phyloP scores from a whole-genome alignment of 2,888 invertebrate genomes.

The Diadromus collaris region DNA sequence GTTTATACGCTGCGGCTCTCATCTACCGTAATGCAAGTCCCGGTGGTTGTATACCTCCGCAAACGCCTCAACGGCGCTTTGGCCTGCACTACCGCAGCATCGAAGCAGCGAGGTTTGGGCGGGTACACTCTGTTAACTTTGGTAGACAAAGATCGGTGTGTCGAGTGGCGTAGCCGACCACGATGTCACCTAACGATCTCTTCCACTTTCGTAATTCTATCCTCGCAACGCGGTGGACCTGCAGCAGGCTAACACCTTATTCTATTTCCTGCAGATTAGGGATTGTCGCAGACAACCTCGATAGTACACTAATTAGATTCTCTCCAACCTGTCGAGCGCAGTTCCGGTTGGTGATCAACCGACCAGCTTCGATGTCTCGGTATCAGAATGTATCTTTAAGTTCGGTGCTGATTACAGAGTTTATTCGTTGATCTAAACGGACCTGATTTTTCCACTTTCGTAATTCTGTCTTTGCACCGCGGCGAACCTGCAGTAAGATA shows the following conservation, averaged over 20 bases:
- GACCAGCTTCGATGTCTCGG: no score
- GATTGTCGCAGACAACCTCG: no score
- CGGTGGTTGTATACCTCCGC: conserved; percentile 36
- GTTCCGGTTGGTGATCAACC: no score
- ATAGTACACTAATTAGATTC: no score
- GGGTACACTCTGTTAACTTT: conserved; percentile 28
- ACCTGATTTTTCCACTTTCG: conserved; percentile 28
- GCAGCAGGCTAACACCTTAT: no score
- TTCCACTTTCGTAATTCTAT: conserved; percentile 23
- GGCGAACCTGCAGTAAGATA: background rate
- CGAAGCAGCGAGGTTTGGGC: background rate
- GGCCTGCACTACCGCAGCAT: background rate
- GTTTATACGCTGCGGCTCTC: conserved; percentile 39
- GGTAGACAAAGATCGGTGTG: conserved; percentile 28
- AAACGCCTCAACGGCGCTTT: conserved; percentile 10
- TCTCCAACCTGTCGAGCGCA: no score
- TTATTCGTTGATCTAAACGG: no score
- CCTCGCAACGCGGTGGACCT: background rate
- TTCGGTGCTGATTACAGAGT: no score
- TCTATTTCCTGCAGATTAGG: no score
- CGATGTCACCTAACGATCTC: conserved; percentile 4
- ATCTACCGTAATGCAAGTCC: conserved; percentile 37
- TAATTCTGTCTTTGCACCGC: background rate
- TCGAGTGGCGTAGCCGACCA: conserved; percentile 22
- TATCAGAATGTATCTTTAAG: no score